Conservation (phyloP, 2,888 invertebrate species). For the Apamea crenata region DNA sequence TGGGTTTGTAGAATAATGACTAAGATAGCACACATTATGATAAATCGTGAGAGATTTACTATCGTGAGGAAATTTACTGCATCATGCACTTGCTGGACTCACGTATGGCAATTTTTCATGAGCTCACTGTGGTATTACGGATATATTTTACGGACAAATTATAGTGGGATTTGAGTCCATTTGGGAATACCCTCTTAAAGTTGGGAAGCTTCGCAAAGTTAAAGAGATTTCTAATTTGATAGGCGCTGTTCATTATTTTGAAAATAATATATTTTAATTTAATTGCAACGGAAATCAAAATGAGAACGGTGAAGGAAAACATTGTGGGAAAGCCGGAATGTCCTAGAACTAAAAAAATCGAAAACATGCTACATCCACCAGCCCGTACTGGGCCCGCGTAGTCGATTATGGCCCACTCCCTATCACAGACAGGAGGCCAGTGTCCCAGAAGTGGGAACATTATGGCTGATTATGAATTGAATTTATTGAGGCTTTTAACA, state of each 20-base stretch:
- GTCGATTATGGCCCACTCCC: too few relatives aligned
- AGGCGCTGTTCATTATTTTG: not conserved
- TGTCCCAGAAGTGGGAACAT: too few relatives aligned
- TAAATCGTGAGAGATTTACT: slow-evolving; percentile 51
- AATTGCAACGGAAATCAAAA: not conserved
- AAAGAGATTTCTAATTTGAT: slow-evolving; percentile 18
- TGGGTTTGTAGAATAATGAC: slow-evolving; percentile 37
- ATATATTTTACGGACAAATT: slow-evolving; percentile 59
- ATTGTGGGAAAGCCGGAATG: too few relatives aligned
- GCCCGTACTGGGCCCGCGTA: too few relatives aligned
- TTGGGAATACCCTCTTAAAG: slow-evolving; percentile 30
- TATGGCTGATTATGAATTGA: not conserved
- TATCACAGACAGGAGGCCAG: too few relatives aligned
- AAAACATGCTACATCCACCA: too few relatives aligned
- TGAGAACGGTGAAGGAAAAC: too few relatives aligned
- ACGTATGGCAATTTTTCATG: slow-evolving; percentile 62
- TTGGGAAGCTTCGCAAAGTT: slow-evolving; percentile 4
- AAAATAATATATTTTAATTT: not conserved
- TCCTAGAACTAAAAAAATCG: too few relatives aligned
- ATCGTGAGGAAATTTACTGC: slow-evolving; percentile 59
- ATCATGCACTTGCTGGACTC: slow-evolving; percentile 53
- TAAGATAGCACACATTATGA: slow-evolving; percentile 48
- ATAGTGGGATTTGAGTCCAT: slow-evolving; percentile 52
- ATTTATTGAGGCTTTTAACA: not conserved
- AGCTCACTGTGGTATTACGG: slow-evolving; percentile 55